phyloP scores from a whole-genome alignment of 2,113 vertebrate genomes.

The Tychaedon coryphoeus region DNA sequence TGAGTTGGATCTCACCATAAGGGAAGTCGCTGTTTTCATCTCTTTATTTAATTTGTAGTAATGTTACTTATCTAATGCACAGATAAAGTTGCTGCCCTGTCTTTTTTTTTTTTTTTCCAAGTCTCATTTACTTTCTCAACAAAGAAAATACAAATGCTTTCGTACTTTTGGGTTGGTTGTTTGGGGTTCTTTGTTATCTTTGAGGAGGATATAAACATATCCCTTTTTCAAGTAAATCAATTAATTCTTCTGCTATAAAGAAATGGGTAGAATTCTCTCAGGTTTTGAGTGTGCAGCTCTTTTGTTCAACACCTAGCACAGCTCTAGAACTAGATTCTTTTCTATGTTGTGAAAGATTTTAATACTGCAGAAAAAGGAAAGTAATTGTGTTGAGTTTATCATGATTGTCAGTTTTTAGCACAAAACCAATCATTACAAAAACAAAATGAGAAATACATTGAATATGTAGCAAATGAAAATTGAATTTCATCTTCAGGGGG shows the following conservation, averaged over 20 bases:
- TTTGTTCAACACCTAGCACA: neutral
- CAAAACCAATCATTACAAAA: neutral
- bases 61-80: neutral
- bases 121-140: neutral
- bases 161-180: neutral
- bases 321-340: neutral
- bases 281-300: neutral
- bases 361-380: neutral
- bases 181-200: neutral
- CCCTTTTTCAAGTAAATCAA: neutral
- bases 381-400: neutral
- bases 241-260: neutral
- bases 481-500: neutral
- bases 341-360: neutral
- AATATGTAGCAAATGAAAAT: neutral
- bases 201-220: neutral
- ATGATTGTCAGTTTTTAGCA: neutral
- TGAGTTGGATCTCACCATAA: neutral
- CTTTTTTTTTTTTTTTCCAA: too few relatives aligned
- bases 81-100: neutral
- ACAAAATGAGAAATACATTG: neutral
- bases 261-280: neutral
- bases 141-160: neutral
- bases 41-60: neutral
- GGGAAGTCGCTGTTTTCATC: neutral